A percentile compares a stretch with the other conserved stretches of the same genome.
Conservation (phyloP, 2,797 vertebrate species). For the Pseudochirops corinnae region DNA sequence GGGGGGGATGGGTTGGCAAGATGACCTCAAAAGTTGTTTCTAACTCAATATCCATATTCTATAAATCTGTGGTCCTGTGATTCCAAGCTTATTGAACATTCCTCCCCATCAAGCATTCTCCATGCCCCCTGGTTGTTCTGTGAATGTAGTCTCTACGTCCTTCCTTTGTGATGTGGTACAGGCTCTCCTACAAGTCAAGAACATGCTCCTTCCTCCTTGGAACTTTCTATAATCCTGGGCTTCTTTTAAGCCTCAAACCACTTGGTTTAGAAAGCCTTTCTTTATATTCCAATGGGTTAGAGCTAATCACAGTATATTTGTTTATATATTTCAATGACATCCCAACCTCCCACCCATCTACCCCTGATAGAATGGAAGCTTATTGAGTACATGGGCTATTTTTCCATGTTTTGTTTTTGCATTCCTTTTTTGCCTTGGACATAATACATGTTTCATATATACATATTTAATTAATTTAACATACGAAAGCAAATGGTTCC, state of each 20-base stretch:
- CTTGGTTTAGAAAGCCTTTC: not conserved
- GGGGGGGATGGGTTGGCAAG: not conserved
- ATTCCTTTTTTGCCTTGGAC: not conserved
- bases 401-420: not conserved
- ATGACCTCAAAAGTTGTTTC: not conserved
- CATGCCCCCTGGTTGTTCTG: not conserved
- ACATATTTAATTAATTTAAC: not conserved
- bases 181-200: too few species aligned
- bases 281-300: not conserved
- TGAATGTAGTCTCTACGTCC: too few species aligned
- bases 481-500: not conserved
- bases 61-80: not conserved
- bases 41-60: not conserved
- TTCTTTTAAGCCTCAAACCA: not conserved
- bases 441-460: not conserved
- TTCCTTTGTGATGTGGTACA: too few species aligned
- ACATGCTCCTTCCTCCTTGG: not conserved
- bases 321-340: not conserved
- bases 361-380: not conserved
- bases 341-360: not conserved
- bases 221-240: not conserved
- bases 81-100: not conserved
- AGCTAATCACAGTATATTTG: not conserved
- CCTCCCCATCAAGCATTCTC: not conserved
- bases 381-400: not conserved